These are phyloP conservation scores for Neotoma lepida DNA, from an alignment of 2,113 vertebrate genomes.

Conservation along the genomic window DNA sequence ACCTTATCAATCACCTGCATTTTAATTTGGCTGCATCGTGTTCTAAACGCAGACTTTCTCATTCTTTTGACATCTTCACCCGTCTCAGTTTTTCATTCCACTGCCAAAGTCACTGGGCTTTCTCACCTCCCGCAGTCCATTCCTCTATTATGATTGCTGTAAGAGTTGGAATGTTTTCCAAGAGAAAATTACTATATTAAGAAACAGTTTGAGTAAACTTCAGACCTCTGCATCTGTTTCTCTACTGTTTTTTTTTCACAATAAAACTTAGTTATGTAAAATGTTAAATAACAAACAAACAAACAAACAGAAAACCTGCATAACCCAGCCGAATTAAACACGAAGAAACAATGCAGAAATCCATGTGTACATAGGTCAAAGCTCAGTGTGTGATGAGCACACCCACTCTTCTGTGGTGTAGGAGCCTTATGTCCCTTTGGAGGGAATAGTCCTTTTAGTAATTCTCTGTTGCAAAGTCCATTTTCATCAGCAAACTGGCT, in stretches of 20 bases:
- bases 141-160: not conserved
- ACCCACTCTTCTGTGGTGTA: rapidly evolving
- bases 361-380: rapidly evolving
- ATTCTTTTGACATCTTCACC: not conserved
- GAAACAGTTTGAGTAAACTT: not conserved
- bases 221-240: not conserved
- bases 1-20: not conserved
- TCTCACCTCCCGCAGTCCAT: not conserved
- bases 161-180: not conserved
- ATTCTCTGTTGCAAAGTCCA: not conserved
- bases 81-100: not conserved
- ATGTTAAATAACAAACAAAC: not conserved
- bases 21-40: not conserved
- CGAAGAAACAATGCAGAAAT: not conserved
- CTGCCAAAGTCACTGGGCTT: not conserved
- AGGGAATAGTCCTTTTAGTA: not conserved
- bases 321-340: not conserved
- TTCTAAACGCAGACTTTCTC: not conserved
- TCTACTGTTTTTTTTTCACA: not conserved
- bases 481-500: not conserved
- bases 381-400: rapidly evolving
- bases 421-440: not conserved
- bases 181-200: not conserved
- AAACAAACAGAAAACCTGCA: not conserved
- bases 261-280: not conserved